Evolutionary conservation across 2,113 vertebrate species (phyloP), one percentile per base, ranked within the genome.

Genomic region (Coptodon rendalli): DNA sequence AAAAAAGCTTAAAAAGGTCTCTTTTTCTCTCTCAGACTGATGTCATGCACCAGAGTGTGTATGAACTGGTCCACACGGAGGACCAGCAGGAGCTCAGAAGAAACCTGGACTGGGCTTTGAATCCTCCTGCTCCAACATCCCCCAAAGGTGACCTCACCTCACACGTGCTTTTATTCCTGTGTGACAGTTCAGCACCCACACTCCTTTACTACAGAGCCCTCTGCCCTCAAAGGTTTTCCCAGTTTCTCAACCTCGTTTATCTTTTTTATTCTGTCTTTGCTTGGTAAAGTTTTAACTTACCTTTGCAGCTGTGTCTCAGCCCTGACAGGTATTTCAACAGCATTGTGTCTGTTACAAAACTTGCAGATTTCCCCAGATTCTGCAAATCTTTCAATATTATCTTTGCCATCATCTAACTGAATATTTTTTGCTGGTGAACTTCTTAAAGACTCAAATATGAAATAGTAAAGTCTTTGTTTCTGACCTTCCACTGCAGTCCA

Each of bases 21-120:
- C 66, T 1, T 16, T 17, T 22, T 68, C 17, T 84, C 5, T 7
- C 38, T 54, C 63, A 97, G 97, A 97, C 97, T 2, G 97, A 97
- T 40, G 96, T 97, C 29, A 95, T 97, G 94, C 97, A 97, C 93
- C 97, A 97, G 95, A 97, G 97, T 0, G 86, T 97, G 56, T 97
- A 97, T 5, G 96, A 97, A 82, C 94, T 97, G 84, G 97, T 97
- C 87, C 97, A 97, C 80, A 95, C 94, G 0, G 97, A 97, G 85
- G 97, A 98, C 91, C 97, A 97, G 83, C 95, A 96, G 22, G 97
- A 97, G 57, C 97, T 97, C 86, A 95, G 95, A 56, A 95, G 92
- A 27, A 97, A 97, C 91, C 85, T 97, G 57, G 96, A 95, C 94
- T 97, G 97, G 97, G 96, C 96, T 6, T 83, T 97, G 68, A 95